A percentile compares a stretch with the other conserved stretches of the same genome.
Conservation (phyloP, 2,797 vertebrate species). For the Muscicapa comitata region DNA sequence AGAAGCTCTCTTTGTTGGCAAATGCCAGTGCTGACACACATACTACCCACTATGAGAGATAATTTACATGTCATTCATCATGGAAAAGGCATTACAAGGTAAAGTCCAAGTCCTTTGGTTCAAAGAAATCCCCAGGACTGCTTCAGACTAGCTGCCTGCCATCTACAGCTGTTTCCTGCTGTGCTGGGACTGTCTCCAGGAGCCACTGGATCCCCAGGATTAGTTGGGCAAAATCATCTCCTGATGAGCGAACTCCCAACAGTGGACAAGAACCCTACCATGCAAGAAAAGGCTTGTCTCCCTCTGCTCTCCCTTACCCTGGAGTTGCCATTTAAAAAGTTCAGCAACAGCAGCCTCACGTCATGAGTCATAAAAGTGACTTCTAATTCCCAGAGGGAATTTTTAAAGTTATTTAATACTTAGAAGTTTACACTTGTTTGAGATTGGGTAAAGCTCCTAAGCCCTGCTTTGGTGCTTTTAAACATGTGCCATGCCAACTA, state of each 20-base stretch:
- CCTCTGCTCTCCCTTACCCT: background rate
- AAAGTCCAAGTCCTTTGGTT: background rate
- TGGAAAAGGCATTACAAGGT: background rate
- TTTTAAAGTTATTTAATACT: background rate
- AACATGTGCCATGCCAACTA: background rate
- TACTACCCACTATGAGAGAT: background rate
- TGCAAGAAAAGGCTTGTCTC: background rate
- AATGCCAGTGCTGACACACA: background rate
- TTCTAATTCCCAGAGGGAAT: background rate
- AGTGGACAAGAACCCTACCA: background rate
- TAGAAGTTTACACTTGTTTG: background rate
- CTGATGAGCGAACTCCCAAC: rapidly evolving
- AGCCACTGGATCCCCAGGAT: background rate
- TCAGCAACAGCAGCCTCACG: background rate
- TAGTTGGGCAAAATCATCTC: background rate
- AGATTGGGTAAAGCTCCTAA: background rate
- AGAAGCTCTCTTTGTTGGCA: background rate
- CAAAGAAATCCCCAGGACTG: background rate
- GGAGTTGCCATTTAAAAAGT: background rate
- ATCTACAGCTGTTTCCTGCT: background rate
- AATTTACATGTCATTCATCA: background rate
- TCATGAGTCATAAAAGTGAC: background rate
- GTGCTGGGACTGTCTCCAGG: background rate
- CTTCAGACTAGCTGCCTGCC: background rate
- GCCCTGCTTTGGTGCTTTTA: background rate